Evolutionary conservation across 2,888 invertebrate species (phyloP).

Genomic region (Hyppa rectilinea): DNA sequence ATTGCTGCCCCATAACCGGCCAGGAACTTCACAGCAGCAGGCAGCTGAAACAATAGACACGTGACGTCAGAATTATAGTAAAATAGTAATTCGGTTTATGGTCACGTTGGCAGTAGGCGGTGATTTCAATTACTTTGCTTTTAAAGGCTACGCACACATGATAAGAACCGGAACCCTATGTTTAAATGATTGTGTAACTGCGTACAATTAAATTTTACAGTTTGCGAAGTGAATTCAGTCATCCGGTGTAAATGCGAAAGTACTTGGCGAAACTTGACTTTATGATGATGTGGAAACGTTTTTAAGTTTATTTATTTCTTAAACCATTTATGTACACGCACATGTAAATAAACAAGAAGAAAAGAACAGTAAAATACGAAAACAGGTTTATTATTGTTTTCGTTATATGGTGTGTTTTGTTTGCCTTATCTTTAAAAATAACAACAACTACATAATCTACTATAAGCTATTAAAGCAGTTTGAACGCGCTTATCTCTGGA

Average conservation of each 20-base stretch:
- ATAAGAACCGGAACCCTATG: slow-evolving; percentile 43
- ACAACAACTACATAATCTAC: slow-evolving; percentile 6
- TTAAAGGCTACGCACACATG: slow-evolving; percentile 54
- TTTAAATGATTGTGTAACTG: slow-evolving; percentile 46
- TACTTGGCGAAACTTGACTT: slow-evolving; percentile 17
- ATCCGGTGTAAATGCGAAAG: slow-evolving; percentile 7
- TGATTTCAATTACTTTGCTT: slow-evolving; percentile 62
- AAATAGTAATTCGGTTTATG: slow-evolving; percentile 60
- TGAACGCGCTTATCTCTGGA: too few relatives aligned
- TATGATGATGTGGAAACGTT: background rate
- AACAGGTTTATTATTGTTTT: slow-evolving; percentile 8
- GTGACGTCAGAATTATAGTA: slow-evolving; percentile 71
- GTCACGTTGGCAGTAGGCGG: slow-evolving; percentile 68
- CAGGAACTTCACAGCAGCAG: slow-evolving; percentile 84
- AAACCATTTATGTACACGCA: too few relatives aligned
- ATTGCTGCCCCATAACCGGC: slow-evolving; percentile 86
- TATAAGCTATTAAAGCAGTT: too few relatives aligned
- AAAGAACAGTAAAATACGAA: too few relatives aligned
- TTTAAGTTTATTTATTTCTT: too few relatives aligned
- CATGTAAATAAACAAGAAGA: too few relatives aligned
- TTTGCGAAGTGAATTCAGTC: slow-evolving; percentile 31
- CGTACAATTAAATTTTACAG: slow-evolving; percentile 42
- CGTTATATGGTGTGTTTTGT: background rate
- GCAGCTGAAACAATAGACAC: slow-evolving; percentile 85
- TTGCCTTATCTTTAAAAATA: slow-evolving; percentile 6